These are phyloP conservation scores for Mimumesa dahlbomi DNA, from an alignment of 2,888 invertebrate genomes.

Conservation along the genomic window DNA sequence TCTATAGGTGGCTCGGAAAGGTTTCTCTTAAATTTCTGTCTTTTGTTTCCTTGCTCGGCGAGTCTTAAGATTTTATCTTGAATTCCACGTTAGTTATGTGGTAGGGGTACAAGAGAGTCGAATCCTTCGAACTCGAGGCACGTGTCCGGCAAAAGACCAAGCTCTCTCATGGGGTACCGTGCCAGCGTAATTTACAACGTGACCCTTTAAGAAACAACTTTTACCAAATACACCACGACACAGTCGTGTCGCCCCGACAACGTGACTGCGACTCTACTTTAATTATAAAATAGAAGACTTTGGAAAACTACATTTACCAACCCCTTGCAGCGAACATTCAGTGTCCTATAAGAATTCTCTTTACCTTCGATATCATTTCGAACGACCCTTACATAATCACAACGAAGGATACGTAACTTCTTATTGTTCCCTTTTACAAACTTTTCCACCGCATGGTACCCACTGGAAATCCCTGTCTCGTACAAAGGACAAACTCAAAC, in stretches of 20 bases:
- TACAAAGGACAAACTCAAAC: no score
- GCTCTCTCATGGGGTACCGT: neutral
- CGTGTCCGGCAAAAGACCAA: conserved; percentile 14
- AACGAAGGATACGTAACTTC: no score
- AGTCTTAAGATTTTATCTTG: conserved; percentile 4
- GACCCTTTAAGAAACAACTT: conserved; percentile 29
- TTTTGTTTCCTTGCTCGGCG: neutral
- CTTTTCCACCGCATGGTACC: no score
- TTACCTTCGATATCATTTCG: no score
- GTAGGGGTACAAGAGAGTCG: conserved; percentile 3
- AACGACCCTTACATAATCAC: no score
- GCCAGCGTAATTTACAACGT: conserved; percentile 24
- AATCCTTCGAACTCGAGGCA: conserved; percentile 18
- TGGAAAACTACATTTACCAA: no score
- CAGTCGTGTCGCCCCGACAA: neutral
- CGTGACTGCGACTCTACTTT: conserved; percentile 5
- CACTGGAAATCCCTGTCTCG: no score
- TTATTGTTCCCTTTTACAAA: no score
- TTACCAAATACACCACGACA: conserved; percentile 25
- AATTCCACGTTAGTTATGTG: neutral
- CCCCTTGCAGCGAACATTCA: no score
- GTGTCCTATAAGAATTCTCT: no score
- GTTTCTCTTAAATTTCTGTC: no score
- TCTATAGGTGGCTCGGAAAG: no score
- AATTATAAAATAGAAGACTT: neutral